phyloP scores from a whole-genome alignment of 2,797 vertebrate species.

The Tangara arthus region DNA sequence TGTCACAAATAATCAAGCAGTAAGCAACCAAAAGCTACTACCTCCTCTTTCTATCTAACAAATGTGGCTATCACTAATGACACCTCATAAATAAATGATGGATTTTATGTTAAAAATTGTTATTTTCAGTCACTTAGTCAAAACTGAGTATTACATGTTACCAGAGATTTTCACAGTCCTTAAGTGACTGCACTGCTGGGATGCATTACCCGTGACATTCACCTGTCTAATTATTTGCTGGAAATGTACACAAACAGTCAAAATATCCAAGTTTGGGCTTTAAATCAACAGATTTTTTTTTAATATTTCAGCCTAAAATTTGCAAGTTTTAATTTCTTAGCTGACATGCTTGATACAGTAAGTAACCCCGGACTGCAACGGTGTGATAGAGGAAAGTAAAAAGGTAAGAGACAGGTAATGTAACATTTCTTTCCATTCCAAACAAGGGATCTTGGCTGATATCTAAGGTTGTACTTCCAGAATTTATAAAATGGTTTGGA shows the following conservation, averaged over 20 bases:
- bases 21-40: not conserved
- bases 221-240: not conserved
- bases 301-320: not conserved
- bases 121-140: not conserved
- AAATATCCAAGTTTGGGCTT: not conserved
- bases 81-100: not conserved
- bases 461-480: not conserved
- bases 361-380: fast-evolving
- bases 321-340: not conserved
- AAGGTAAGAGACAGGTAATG: not conserved
- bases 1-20: not conserved
- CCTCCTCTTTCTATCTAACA: not conserved
- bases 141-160: not conserved
- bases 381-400: not conserved
- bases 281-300: not conserved
- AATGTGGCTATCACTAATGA: not conserved
- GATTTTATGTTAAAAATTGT: not conserved
- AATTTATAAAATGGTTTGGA: not conserved
- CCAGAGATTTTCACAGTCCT: not conserved
- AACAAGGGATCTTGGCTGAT: not conserved
- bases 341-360: not conserved
- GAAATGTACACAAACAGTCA: not conserved
- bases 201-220: not conserved
- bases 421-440: not conserved
- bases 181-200: not conserved